These are phyloP conservation scores for Drosophila mojavensis DNA, from an alignment of 1,140 invertebrate genomes.

Conservation along the genomic window DNA sequence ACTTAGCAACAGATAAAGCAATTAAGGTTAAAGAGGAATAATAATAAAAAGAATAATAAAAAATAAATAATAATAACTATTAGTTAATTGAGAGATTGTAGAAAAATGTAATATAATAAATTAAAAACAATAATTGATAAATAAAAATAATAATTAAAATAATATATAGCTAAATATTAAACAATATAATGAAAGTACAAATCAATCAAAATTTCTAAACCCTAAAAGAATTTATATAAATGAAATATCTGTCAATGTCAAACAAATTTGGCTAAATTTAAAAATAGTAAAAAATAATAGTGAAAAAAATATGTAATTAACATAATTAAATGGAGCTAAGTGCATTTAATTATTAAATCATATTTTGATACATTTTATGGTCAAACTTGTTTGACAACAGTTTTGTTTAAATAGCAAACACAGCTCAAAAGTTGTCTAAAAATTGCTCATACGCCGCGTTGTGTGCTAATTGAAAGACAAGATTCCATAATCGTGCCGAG, in stretches of 20 bases:
- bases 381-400: conserved; percentile 3
- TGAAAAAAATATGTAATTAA: neutral
- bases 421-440: neutral
- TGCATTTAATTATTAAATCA: neutral
- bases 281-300: neutral
- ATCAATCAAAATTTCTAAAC: too few species aligned
- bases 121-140: too few species aligned
- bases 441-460: conserved; percentile 55
- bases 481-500: conserved; percentile 29
- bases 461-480: conserved; percentile 59
- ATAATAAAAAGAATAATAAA: too few species aligned
- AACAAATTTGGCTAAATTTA: neutral
- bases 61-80: too few species aligned
- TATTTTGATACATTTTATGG: neutral
- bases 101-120: too few species aligned
- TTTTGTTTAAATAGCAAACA: neutral
- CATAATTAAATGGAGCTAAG: neutral
- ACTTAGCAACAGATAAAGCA: too few species aligned
- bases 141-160: too few species aligned
- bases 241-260: neutral
- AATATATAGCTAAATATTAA: too few species aligned
- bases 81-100: too few species aligned
- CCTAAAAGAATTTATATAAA: too few species aligned
- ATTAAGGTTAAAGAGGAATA: too few species aligned
- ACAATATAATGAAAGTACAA: neutral